These are phyloP conservation scores for Andrena praecox DNA, from an alignment of 2,888 invertebrate genomes.

Conservation along the genomic window DNA sequence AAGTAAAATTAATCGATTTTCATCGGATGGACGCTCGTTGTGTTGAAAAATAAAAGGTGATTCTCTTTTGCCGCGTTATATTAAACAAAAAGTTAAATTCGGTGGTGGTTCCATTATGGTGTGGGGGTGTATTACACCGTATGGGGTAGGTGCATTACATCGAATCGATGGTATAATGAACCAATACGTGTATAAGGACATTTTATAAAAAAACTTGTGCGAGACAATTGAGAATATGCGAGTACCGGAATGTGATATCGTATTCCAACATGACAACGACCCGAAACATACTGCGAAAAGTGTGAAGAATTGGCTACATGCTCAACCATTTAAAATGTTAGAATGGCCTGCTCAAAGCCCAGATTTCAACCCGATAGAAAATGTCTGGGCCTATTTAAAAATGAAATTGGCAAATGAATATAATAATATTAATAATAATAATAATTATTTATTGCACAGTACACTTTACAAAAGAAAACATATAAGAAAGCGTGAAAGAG, in stretches of 20 bases:
- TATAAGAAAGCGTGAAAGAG: no score
- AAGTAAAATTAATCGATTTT: constrained; percentile 54
- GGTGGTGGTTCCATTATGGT: constrained; percentile 51
- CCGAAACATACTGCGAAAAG: constrained; percentile 7
- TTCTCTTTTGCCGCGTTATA: constrained; percentile 39
- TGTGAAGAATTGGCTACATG: constrained; percentile 14
- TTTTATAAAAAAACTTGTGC: constrained; percentile 29
- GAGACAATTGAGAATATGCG: constrained; percentile 34
- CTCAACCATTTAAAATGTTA: constrained; percentile 26
- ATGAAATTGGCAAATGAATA: constrained; percentile 31
- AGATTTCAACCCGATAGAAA: constrained; percentile 35
- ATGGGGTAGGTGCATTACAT: constrained; percentile 34
- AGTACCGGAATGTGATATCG: constrained; percentile 36
- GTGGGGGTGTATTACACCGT: constrained; percentile 36
- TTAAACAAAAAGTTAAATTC: constrained; percentile 57
- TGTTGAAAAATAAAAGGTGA: constrained; percentile 56
- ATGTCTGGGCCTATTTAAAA: constrained; percentile 36
- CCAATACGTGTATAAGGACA: constrained; percentile 30
- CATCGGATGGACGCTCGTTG: constrained; percentile 43
- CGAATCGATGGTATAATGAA: constrained; percentile 40
- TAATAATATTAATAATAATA: no score
- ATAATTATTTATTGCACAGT: no score
- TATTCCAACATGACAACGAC: constrained; percentile 27
- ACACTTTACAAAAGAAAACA: no score
- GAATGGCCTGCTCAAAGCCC: constrained; percentile 33